These are phyloP conservation scores for rat (Rattus norvegicus) DNA, from an alignment of 2,113 vertebrate species.

Conservation along the genomic window DNA sequence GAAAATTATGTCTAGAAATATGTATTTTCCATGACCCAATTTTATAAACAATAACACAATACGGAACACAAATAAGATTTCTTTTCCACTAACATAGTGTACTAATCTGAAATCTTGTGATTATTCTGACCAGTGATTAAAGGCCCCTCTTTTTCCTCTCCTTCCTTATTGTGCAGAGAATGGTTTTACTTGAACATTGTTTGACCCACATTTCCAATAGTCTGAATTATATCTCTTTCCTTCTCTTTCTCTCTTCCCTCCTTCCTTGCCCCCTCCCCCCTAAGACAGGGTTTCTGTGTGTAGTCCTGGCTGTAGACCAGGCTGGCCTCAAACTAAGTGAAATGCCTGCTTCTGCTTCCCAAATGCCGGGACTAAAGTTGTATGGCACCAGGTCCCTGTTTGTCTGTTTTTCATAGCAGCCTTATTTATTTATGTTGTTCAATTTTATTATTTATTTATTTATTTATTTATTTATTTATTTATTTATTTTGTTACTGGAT, in stretches of 20 bases:
- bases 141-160: not conserved
- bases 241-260: not conserved
- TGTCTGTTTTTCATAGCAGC: not conserved
- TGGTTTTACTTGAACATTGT: not conserved
- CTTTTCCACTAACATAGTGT: constrained; percentile 24
- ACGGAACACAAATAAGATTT: constrained; percentile 63
- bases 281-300: not conserved
- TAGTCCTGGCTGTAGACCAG: not conserved
- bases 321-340: not conserved
- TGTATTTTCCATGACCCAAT: constrained; percentile 56
- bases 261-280: too few species aligned
- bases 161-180: not conserved
- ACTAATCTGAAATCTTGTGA: not conserved
- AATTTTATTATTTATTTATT: too few species aligned
- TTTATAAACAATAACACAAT: constrained; percentile 57
- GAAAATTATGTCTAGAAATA: constrained; percentile 56
- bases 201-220: not conserved
- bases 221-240: not conserved
- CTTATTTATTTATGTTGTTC: too few species aligned
- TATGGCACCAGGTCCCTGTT: not conserved
- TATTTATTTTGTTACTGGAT: too few species aligned
- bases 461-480: too few species aligned
- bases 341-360: not conserved
- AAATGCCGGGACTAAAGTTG: not conserved
- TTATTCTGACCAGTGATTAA: not conserved